Evolutionary conservation across 2,888 invertebrate genomes (phyloP).

Genomic region (Pachydiplax longipennis): DNA sequence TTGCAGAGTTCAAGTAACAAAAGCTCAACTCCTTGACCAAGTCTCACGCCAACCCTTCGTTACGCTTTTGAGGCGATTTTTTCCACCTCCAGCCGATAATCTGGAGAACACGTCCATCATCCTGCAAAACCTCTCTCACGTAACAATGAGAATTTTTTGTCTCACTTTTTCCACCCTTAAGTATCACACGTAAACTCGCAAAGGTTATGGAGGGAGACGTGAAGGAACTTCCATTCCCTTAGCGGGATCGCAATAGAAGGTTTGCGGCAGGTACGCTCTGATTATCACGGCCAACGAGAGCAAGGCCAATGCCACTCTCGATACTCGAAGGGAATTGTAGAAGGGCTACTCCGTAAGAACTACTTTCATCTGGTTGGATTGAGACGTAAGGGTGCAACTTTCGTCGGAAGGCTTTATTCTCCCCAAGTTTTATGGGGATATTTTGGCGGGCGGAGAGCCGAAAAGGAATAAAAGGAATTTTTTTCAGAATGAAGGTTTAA

Average conservation of each 20-base stretch:
- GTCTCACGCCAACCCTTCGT: not conserved
- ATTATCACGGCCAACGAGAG: not conserved
- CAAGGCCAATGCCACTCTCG: not conserved
- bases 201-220: too few relatives aligned
- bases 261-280: not conserved
- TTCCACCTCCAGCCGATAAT: not conserved
- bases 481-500: too few relatives aligned
- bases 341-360: not conserved
- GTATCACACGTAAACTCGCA: too few relatives aligned
- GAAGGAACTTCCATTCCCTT: not conserved
- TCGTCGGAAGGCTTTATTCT: too few relatives aligned
- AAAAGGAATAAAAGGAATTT: too few relatives aligned
- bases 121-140: not conserved
- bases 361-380: not conserved
- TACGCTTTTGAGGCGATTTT: not conserved
- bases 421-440: too few relatives aligned
- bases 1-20: not conserved
- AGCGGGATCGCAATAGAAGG: not conserved
- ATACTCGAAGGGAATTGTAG: not conserved
- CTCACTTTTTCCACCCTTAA: not conserved
- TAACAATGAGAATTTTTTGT: not conserved
- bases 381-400: too few relatives aligned
- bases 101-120: not conserved
- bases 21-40: not conserved
- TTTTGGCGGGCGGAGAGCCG: too few relatives aligned